phyloP scores from a whole-genome alignment of 2,888 invertebrate genomes.

The Cinara cedri region DNA sequence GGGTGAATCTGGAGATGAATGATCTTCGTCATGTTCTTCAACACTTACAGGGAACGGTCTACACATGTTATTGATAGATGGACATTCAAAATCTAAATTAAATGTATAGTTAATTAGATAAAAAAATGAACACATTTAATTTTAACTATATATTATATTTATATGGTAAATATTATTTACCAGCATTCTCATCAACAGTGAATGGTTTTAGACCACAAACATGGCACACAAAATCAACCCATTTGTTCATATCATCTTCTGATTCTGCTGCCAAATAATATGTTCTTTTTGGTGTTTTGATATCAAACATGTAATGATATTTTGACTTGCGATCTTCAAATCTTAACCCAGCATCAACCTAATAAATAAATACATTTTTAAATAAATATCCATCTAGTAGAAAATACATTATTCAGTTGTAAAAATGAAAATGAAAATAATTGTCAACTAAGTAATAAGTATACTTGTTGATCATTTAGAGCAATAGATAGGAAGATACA shows the following conservation, averaged over 20 bases:
- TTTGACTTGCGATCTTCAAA: slow-evolving; percentile 82
- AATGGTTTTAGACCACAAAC: slow-evolving; percentile 85
- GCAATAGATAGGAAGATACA: neutral
- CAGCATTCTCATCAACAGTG: slow-evolving; percentile 66
- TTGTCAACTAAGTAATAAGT: neutral
- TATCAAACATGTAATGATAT: slow-evolving; percentile 85
- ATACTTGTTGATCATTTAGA: neutral
- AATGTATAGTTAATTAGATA: slow-evolving; percentile 20
- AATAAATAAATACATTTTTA: slow-evolving; percentile 58
- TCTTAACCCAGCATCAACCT: slow-evolving; percentile 85
- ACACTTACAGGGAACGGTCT: slow-evolving; percentile 50
- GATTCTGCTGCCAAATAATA: slow-evolving; percentile 93
- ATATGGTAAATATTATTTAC: no score
- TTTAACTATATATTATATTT: slow-evolving; percentile 20
- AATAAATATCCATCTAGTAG: no score
- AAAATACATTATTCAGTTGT: no score
- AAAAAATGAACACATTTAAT: slow-evolving; percentile 6
- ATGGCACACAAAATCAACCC: slow-evolving; percentile 93
- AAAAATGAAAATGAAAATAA: no score
- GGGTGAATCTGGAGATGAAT: slow-evolving; percentile 71
- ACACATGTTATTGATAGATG: slow-evolving; percentile 28
- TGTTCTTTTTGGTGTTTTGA: slow-evolving; percentile 84
- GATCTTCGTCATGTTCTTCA: slow-evolving; percentile 61
- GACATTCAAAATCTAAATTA: slow-evolving; percentile 51
- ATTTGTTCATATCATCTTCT: slow-evolving; percentile 90